Evolutionary conservation across 2,797 vertebrate species (phyloP), one percentile per base, ranked within the genome.

Genomic region (Malurus leucopterus): DNA sequence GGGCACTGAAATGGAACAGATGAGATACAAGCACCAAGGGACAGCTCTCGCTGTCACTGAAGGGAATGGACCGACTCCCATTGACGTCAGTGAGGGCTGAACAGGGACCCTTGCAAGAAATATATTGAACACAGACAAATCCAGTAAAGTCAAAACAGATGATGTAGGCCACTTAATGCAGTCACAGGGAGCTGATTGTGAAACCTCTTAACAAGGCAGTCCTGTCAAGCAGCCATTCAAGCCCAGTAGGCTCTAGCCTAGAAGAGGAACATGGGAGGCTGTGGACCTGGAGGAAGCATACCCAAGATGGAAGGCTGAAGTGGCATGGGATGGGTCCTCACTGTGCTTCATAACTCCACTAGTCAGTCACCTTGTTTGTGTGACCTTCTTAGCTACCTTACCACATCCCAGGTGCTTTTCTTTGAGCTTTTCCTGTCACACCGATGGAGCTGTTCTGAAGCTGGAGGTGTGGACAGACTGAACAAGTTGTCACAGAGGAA

Each of bases 111-210:
- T 94, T 95, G 95, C 9, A 6, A 95, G 93, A 93, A 95, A 78
- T 95, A 95, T 95, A 95, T 95, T 95, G 95, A 95, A 95, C 93
- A 89, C 95, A 95, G 95, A 95, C 93, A 95, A 94, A 95, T 70
- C 68, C 84, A 91, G 84, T 88, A 95, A 95, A 95, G 88, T 95
- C 92, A 94, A 95, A 95, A 65, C 95, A 95, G 95, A 95, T 95
- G 95, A 95, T 95, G 71, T 74, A 93, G 92, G 74, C 91, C 68
- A 30, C 95, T 86, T 89, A 94, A 73, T 72, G 67, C 71, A 92
- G 95, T 93, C 91, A 95, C 88, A 95, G 90, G 80, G 88, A 95
- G 86, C 83, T 72, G 81, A 91, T 95, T 95, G 95, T 77, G 84
- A 95, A 95, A 95, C 74, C 61, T 89, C 67, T 77, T 94, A 93